A percentile compares a stretch with the other conserved stretches of the same genome.
Evolutionary conservation across 2,797 vertebrate species (phyloP).

Genomic region (Gephyroberyx darwinii): DNA sequence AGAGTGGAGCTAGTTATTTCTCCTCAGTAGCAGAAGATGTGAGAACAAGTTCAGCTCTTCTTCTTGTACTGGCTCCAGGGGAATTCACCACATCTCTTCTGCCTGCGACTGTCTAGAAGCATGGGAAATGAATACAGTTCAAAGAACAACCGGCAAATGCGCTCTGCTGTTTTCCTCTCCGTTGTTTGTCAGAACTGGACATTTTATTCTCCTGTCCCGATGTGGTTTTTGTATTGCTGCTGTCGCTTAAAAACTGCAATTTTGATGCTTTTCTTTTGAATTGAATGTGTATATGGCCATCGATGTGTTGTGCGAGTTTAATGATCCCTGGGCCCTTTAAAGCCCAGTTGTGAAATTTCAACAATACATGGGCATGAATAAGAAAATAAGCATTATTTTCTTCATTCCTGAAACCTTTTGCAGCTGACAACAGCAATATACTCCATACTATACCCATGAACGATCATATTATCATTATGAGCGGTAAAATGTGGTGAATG

Average conservation of each 20-base stretch:
- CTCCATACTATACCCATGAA: background rate
- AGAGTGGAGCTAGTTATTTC: slow-evolving; percentile 76
- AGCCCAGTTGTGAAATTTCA: background rate
- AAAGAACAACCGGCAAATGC: slow-evolving; percentile 58
- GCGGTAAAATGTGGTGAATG: slow-evolving; percentile 48
- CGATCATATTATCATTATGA: slow-evolving; percentile 5
- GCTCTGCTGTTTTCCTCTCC: slow-evolving; percentile 51
- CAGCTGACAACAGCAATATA: background rate
- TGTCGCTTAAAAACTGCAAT: background rate
- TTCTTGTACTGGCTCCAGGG: slow-evolving; percentile 65
- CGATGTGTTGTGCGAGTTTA: background rate
- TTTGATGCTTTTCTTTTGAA: background rate
- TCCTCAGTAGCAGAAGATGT: slow-evolving; percentile 69
- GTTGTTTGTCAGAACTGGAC: slow-evolving; percentile 51
- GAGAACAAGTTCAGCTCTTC: slow-evolving; percentile 71
- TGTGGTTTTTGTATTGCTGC: background rate
- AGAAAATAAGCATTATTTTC: background rate
- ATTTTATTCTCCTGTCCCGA: too few species aligned
- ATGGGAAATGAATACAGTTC: slow-evolving; percentile 41
- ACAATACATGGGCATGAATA: background rate
- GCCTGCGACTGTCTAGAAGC: slow-evolving; percentile 58
- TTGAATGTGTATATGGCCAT: background rate
- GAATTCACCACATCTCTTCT: slow-evolving; percentile 70
- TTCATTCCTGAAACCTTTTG: background rate
- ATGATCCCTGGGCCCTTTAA: background rate